Percentiles rank a stretch among this genome's conserved stretches.
These are phyloP conservation scores for Meloidogyne chitwoodi DNA, from an alignment of 1,140 invertebrate species.

Conservation along the genomic window DNA sequence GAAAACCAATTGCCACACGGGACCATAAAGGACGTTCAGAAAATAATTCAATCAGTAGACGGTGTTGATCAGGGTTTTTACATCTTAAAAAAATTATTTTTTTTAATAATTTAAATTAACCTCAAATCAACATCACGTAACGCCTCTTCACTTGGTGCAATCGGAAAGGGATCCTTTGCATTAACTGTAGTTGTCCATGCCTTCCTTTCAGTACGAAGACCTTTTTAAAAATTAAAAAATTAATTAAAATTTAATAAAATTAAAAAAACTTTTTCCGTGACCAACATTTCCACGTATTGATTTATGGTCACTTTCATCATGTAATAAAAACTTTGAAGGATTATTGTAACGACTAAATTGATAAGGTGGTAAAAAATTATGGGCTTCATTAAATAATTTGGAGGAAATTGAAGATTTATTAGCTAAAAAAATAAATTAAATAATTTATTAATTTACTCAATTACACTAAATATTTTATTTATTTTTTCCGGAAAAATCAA, in stretches of 20 bases:
- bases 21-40: constrained; percentile 58
- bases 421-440: constrained; percentile 13
- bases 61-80: constrained; percentile 53
- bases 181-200: constrained; percentile 52
- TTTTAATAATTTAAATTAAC: constrained; percentile 25
- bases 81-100: constrained; percentile 27
- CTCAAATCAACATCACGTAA: constrained; percentile 46
- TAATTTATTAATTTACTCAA: neutral
- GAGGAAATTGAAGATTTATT: neutral
- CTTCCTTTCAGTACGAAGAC: constrained; percentile 55
- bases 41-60: constrained; percentile 45
- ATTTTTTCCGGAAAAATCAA: no score
- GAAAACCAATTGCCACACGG: constrained; percentile 37
- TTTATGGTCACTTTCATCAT: constrained; percentile 11
- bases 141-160: constrained; percentile 39
- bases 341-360: constrained; percentile 47
- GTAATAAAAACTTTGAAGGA: constrained; percentile 19
- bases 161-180: constrained; percentile 45
- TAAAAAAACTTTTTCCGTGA: constrained; percentile 45
- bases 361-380: constrained; percentile 50
- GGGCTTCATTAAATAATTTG: constrained; percentile 1
- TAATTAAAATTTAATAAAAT: neutral
- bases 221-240: constrained; percentile 23
- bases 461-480: neutral
- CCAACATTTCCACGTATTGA: constrained; percentile 16